Conservation (phyloP, 2,888 invertebrate species). For the Hypena proboscidalis region DNA sequence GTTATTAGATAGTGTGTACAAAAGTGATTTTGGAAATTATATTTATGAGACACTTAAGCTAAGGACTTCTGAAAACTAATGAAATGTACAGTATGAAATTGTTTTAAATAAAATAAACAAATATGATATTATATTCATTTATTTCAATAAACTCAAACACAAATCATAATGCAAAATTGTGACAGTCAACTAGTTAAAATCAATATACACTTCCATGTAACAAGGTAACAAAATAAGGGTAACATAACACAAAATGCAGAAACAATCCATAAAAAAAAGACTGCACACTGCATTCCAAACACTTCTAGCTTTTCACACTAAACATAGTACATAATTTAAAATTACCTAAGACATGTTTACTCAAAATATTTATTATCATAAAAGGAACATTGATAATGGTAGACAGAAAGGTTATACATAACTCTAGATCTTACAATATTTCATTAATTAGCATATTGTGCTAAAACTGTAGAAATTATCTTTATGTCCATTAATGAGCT, state of each 20-base stretch:
- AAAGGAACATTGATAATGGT: constrained; percentile 29
- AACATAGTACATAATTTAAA: constrained; percentile 20
- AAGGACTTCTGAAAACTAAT: constrained; percentile 52
- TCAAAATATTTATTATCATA: constrained; percentile 24
- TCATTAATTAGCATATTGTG: constrained; percentile 22
- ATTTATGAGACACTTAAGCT: constrained; percentile 73
- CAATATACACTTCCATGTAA: constrained; percentile 35
- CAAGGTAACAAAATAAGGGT: constrained; percentile 55
- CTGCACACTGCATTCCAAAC: constrained; percentile 14
- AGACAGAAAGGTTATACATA: constrained; percentile 5
- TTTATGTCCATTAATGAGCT: constrained; percentile 16
- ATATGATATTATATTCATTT: constrained; percentile 46
- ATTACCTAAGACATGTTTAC: constrained; percentile 23
- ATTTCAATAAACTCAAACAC: constrained; percentile 59
- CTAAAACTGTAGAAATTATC: constrained; percentile 13
- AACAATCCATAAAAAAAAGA: constrained; percentile 26
- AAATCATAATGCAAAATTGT: constrained; percentile 43
- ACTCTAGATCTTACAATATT: constrained; percentile 12
- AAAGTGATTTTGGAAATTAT: constrained; percentile 65
- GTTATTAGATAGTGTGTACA: constrained; percentile 61
- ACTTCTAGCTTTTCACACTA: constrained; percentile 12
- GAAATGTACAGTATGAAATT: constrained; percentile 5
- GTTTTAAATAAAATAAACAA: constrained; percentile 24
- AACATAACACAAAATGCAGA: constrained; percentile 50
- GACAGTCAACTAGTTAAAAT: constrained; percentile 41